phyloP scores from a whole-genome alignment of 2,113 vertebrate genomes.

The Ceuthmochares aereus region DNA sequence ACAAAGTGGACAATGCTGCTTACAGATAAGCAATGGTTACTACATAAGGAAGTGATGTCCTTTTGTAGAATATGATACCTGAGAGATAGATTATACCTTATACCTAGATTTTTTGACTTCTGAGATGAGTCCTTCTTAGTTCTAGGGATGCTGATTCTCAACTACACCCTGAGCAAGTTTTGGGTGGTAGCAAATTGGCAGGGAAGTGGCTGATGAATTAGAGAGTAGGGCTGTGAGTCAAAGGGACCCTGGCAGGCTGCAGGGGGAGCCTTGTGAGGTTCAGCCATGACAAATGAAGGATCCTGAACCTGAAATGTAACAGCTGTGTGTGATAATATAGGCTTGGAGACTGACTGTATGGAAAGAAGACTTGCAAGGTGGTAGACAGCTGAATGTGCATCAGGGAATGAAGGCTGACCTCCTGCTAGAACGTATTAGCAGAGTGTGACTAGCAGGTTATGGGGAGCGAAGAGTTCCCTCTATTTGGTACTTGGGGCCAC shows the following conservation, averaged over 20 bases:
- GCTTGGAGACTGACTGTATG: neutral
- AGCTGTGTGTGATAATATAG: neutral
- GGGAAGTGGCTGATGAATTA: neutral
- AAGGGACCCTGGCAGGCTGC: neutral
- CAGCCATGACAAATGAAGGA: neutral
- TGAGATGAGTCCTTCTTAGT: neutral
- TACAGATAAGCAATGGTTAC: neutral
- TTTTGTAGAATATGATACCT: too few species aligned
- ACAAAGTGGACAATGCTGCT: neutral
- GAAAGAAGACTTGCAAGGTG: neutral
- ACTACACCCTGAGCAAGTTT: neutral
- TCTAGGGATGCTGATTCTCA: neutral
- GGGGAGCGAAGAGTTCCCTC: neutral
- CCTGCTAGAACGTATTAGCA: neutral
- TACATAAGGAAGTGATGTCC: fast-evolving
- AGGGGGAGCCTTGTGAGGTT: neutral
- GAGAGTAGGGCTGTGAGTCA: neutral
- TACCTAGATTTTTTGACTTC: neutral
- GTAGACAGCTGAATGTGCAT: fast-evolving
- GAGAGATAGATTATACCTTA: neutral
- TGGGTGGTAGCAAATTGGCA: neutral
- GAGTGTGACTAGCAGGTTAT: fast-evolving
- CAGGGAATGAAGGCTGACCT: neutral
- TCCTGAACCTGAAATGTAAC: neutral
- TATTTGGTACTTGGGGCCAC: fast-evolving